Evolutionary conservation across 2,888 invertebrate genomes (phyloP).

Genomic region (Polylopha cassiicola): DNA sequence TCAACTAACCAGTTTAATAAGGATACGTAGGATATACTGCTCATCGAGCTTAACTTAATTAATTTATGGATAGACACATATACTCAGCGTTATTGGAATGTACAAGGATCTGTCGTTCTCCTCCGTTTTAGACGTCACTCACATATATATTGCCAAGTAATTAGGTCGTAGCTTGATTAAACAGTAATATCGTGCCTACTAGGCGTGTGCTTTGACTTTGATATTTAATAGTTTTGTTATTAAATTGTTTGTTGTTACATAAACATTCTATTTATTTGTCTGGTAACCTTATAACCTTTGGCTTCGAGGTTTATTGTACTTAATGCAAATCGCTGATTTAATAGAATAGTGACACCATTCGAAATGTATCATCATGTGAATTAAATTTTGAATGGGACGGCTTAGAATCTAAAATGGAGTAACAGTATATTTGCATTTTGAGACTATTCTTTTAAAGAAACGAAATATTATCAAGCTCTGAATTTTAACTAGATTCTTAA

Average conservation of each 20-base stretch:
- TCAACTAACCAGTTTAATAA: constrained; percentile 29
- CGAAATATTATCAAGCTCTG: too few relatives aligned
- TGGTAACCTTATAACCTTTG: too few relatives aligned
- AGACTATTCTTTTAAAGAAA: too few relatives aligned
- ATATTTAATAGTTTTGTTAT: constrained; percentile 10
- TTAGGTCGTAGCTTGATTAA: constrained; percentile 15
- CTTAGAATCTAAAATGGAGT: too few relatives aligned
- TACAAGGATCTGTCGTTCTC: constrained; percentile 16
- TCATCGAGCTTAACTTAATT: constrained; percentile 25
- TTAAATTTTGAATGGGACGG: too few relatives aligned
- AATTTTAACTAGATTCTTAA: too few relatives aligned
- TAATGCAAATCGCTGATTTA: too few relatives aligned
- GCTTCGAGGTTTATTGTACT: neutral
- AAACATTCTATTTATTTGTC: neutral
- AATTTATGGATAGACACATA: constrained; percentile 29
- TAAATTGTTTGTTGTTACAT: neutral
- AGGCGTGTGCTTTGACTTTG: constrained; percentile 4
- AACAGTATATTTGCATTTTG: too few relatives aligned
- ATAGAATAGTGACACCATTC: too few relatives aligned
- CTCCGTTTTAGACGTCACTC: constrained; percentile 19
- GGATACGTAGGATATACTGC: constrained; percentile 21
- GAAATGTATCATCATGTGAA: too few relatives aligned
- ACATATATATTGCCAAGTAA: constrained; percentile 18
- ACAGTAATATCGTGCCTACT: constrained; percentile 8
- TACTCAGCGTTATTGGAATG: constrained; percentile 15